These are phyloP conservation scores for Amorpha juglandis DNA, from an alignment of 2,888 invertebrate genomes.

Conservation along the genomic window DNA sequence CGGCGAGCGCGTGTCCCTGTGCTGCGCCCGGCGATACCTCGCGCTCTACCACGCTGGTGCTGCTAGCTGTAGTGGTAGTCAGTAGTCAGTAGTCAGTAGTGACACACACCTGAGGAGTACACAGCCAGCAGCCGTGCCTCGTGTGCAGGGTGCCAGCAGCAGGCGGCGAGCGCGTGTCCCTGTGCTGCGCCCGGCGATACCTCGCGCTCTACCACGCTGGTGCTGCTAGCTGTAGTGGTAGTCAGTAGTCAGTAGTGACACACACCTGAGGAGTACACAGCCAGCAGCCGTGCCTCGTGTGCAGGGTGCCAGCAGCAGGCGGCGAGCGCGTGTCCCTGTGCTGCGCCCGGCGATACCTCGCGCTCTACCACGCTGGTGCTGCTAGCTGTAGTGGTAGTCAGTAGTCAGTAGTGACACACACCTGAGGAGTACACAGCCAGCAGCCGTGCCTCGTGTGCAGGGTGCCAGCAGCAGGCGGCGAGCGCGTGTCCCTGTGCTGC, in stretches of 20 bases:
- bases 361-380: conserved; percentile 50
- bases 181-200: conserved; percentile 60
- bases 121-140: conserved; percentile 90
- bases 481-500: conserved; percentile 79
- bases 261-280: conserved; percentile 83
- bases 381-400: conserved; percentile 25
- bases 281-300: conserved; percentile 90
- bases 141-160: conserved; percentile 94
- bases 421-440: conserved; percentile 86
- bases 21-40: conserved; percentile 60
- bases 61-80: conserved; percentile 33
- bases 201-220: conserved; percentile 47
- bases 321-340: conserved; percentile 83
- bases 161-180: conserved; percentile 87
- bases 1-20: conserved; percentile 85
- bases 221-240: conserved; percentile 36
- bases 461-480: conserved; percentile 95
- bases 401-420: neutral
- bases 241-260: neutral
- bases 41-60: conserved; percentile 48
- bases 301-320: conserved; percentile 95
- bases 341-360: conserved; percentile 60
- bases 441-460: conserved; percentile 90
- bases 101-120: conserved; percentile 70
- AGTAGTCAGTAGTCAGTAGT: neutral